These are phyloP conservation scores for Heliocidaris tuberculata DNA, from an alignment of 35 echinoderm and acorn worm species.

Conservation along the genomic window DNA sequence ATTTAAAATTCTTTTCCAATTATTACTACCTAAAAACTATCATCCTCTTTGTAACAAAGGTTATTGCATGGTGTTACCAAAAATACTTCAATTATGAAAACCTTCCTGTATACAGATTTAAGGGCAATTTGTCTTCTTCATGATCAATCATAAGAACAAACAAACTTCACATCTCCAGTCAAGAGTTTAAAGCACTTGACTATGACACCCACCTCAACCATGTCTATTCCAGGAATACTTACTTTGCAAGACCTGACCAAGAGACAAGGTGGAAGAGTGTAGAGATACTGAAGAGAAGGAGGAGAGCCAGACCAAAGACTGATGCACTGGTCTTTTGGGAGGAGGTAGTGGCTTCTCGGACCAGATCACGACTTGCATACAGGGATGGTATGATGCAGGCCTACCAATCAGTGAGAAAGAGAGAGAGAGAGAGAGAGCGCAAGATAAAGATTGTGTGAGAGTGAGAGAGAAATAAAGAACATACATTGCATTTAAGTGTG, in stretches of 20 bases:
- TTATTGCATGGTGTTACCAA: no score
- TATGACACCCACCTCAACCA: no score
- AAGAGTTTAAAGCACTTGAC: no score
- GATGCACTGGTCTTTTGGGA: slow-evolving; percentile 64
- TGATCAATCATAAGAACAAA: no score
- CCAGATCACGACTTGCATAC: slow-evolving; percentile 49
- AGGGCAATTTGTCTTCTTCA: no score
- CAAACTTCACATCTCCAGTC: no score
- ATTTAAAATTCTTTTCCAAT: no score
- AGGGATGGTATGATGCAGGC: slow-evolving; percentile 81
- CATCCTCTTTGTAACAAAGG: no score
- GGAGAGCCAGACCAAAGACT: slow-evolving; percentile 67
- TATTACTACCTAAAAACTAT: no score
- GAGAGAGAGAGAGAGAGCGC: background rate
- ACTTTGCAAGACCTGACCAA: slow-evolving; percentile 26
- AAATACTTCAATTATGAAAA: no score
- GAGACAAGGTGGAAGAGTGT: slow-evolving; percentile 78
- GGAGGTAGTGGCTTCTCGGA: slow-evolving; percentile 63
- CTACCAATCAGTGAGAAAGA: slow-evolving; percentile 37
- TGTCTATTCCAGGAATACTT: background rate
- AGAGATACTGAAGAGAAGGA: slow-evolving; percentile 81
- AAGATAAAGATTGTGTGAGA: background rate
- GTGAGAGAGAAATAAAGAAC: background rate
- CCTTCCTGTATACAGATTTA: no score
- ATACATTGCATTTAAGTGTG: no score